phyloP scores from a whole-genome alignment of 2,113 vertebrate species.

The Catharus bicknelli region DNA sequence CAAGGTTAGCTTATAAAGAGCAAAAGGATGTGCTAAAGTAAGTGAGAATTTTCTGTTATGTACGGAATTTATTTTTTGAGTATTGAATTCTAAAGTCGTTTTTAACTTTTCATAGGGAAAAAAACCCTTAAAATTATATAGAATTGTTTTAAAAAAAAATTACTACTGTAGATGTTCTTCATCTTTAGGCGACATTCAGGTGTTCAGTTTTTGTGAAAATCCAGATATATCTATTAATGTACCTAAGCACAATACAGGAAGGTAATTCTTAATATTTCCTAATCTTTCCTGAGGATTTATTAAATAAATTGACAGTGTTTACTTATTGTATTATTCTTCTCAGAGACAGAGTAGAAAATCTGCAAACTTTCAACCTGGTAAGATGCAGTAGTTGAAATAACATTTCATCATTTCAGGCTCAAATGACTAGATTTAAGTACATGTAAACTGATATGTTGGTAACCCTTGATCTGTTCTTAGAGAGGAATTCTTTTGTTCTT shows the following conservation, averaged over 20 bases:
- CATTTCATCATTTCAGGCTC: background rate
- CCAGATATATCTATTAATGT: background rate
- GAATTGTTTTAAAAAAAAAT: background rate
- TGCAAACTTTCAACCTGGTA: background rate
- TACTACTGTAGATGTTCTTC: background rate
- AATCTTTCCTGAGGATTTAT: background rate
- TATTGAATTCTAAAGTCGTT: background rate
- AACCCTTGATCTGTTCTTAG: background rate
- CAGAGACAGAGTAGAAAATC: background rate
- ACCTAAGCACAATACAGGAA: background rate
- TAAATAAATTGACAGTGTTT: background rate
- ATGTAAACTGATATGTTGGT: background rate
- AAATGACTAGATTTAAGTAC: background rate
- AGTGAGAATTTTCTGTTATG: background rate
- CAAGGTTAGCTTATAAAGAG: background rate
- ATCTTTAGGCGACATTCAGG: background rate
- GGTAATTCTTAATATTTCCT: background rate
- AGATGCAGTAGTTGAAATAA: background rate
- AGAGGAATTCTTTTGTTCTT: background rate
- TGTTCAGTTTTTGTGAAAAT: background rate
- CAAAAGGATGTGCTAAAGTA: background rate
- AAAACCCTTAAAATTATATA: accelerated
- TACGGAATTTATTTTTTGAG: background rate
- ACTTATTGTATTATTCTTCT: background rate
- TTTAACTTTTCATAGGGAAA: background rate